These are phyloP conservation scores for Elephas maximus DNA, from an alignment of 2,113 vertebrate genomes.

Conservation along the genomic window DNA sequence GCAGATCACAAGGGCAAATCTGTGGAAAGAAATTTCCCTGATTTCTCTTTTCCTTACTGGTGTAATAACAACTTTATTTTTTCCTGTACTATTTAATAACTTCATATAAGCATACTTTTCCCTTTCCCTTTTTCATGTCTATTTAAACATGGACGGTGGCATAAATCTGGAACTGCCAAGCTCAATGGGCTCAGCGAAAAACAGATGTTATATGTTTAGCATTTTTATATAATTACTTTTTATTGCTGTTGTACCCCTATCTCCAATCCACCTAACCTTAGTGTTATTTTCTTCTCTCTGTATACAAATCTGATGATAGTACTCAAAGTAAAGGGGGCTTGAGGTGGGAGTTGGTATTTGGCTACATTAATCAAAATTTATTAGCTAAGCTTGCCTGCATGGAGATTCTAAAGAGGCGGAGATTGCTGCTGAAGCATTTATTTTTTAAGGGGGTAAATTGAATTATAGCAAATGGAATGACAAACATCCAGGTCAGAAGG, in stretches of 20 bases:
- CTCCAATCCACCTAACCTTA: constrained; percentile 81
- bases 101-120: constrained; percentile 86
- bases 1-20: constrained; percentile 92
- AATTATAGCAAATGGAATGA: constrained; percentile 85
- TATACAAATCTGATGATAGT: constrained; percentile 79
- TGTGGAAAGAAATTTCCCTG: constrained; percentile 90
- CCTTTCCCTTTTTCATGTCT: constrained; percentile 85
- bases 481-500: constrained; percentile 84
- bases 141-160: constrained; percentile 85
- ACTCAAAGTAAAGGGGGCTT: constrained; percentile 69
- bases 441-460: constrained; percentile 85
- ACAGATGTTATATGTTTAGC: constrained; percentile 91
- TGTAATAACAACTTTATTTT: constrained; percentile 90
- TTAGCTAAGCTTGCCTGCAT: constrained; percentile 85
- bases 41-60: constrained; percentile 88
- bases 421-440: constrained; percentile 82
- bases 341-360: constrained; percentile 85
- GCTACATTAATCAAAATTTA: constrained; percentile 88
- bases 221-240: constrained; percentile 93
- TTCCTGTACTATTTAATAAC: constrained; percentile 90
- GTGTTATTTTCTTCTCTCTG: constrained; percentile 78
- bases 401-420: constrained; percentile 71
- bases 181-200: constrained; percentile 88
- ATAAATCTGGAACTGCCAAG: constrained; percentile 85
- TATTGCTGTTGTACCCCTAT: constrained; percentile 88